Conservation (phyloP, 2,888 invertebrate species). For the Chorisops tibialis region DNA sequence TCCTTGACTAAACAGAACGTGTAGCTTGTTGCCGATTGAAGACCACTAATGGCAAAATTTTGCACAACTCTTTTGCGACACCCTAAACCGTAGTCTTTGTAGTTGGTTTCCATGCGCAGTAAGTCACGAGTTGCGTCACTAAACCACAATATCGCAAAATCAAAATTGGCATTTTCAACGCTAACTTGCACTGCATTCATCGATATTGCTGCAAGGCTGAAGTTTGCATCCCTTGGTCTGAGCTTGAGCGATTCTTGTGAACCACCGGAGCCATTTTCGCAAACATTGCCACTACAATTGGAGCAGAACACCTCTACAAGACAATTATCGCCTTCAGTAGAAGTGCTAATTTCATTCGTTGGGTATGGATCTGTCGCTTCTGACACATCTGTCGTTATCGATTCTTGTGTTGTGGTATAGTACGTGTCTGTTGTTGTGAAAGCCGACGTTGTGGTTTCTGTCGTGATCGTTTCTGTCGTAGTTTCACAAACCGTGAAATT, state of each 20-base stretch:
- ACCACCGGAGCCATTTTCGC: background rate
- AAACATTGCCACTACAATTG: background rate
- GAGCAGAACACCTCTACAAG: background rate
- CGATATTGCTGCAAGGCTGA: background rate
- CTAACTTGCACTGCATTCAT: background rate
- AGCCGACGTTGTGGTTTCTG: background rate
- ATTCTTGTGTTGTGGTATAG: too few relatives aligned
- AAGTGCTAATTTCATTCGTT: background rate
- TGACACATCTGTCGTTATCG: background rate
- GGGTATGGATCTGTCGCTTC: background rate
- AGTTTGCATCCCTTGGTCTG: background rate
- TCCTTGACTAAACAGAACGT: background rate
- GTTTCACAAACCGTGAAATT: background rate
- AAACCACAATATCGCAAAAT: background rate
- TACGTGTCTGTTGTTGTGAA: background rate
- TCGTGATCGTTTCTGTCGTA: background rate
- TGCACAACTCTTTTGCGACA: background rate
- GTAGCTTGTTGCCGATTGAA: background rate
- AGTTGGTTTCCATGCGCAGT: background rate
- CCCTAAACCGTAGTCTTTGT: background rate
- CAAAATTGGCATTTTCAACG: background rate
- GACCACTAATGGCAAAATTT: background rate
- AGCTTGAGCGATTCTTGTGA: background rate
- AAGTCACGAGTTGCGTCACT: background rate
- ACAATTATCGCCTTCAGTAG: background rate